These are phyloP conservation scores for Atherix ibis DNA, from an alignment of 2,888 invertebrate species.

Conservation along the genomic window DNA sequence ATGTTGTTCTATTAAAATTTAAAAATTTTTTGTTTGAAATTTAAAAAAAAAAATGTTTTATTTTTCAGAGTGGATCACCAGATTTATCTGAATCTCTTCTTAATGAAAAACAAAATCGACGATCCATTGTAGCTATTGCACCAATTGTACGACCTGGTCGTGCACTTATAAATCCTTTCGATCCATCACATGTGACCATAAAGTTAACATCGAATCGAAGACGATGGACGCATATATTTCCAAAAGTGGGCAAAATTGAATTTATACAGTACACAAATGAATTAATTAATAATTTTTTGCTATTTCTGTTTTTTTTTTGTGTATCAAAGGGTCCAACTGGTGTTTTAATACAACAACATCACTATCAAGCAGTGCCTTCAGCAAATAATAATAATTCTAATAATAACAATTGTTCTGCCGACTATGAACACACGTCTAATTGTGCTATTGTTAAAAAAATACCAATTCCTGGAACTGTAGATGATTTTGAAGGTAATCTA, in stretches of 20 bases:
- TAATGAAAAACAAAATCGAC: constrained; percentile 26
- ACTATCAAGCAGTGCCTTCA: constrained; percentile 71
- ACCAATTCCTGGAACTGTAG: no score
- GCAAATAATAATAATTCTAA: constrained; percentile 28
- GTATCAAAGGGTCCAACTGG: constrained; percentile 61
- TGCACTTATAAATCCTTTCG: constrained; percentile 93
- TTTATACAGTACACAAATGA: constrained; percentile 2
- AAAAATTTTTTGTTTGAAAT: background rate
- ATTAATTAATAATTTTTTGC: constrained; percentile 4
- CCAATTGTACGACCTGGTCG: constrained; percentile 56
- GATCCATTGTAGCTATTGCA: constrained; percentile 32
- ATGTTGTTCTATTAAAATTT: constrained; percentile 5
- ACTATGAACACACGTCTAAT: constrained; percentile 26
- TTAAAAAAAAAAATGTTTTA: background rate
- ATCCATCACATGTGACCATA: constrained; percentile 92
- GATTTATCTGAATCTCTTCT: constrained; percentile 28
- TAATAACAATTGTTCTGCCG: constrained; percentile 19
- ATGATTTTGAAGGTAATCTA: constrained; percentile 21
- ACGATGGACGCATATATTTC: constrained; percentile 98
- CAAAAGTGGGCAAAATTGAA: constrained; percentile 37
- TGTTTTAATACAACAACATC: constrained; percentile 82
- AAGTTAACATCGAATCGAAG: constrained; percentile 88
- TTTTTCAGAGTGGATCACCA: constrained; percentile 20
- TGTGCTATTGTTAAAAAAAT: no score
- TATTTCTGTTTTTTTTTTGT: constrained; percentile 3